Evolutionary conservation across 2,797 vertebrate genomes (phyloP), one percentile per base, ranked within the genome.

Genomic region (Amniataba percoides): DNA sequence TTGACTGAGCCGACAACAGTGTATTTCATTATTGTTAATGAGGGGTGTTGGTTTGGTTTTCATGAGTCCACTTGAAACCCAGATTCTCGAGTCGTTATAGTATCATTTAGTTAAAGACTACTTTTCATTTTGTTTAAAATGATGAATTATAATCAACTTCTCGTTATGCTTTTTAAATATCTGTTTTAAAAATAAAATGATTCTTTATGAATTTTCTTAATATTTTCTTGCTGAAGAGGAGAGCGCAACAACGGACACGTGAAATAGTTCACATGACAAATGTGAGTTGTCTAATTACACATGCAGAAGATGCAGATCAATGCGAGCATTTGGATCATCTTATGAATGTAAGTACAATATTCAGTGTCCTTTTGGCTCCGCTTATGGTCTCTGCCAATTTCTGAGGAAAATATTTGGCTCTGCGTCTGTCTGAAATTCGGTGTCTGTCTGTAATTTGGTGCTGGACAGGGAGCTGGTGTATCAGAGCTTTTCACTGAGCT

Each of bases 11-110:
- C 21, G 39, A 58, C 55, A 59, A 14, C 34, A 52, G 15, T 39
- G 10, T n/a, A 45, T 61, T 71, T 51, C 39, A 19, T 57, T 55
- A 10, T 0, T 19, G 36, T 16, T 52, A 14, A 65, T 16, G 49
- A 80, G 21, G 57, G 23, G 48, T 27, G 5, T 25, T 46, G 15
- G 69, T 68, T 57, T 46, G 48, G 21, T 57, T 66, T 78, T 1
- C 16, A 59, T 13, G 40, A 10, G 19, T 48, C 23, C 4, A 68
- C n/a, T 40, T 23, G 16, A 15, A 52, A 43, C 18, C 27, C 25
- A 4, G 15, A 5, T 61, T 61, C 43, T 52, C 40, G 6, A 21
- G n/a, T 65, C 52, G 57, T 27, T 43, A 31, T 5, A 15, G 9
- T 42, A 15, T 0, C 7, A 27, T 52, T 48, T 0, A 43, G 63